These are phyloP conservation scores for Nerophis lumbriciformis DNA, from an alignment of 2,113 vertebrate genomes.

Conservation along the genomic window DNA sequence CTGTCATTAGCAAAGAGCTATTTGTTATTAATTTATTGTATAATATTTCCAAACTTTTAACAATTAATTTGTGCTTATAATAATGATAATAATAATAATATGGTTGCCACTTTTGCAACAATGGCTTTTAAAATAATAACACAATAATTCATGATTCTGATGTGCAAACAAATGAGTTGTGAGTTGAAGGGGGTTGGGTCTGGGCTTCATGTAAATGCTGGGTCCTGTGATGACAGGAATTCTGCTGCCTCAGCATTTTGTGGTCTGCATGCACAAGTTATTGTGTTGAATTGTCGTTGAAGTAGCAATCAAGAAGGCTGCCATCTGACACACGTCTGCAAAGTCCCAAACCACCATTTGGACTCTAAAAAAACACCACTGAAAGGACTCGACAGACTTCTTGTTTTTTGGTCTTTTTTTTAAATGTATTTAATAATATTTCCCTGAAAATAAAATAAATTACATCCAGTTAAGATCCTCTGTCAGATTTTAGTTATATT, in stretches of 20 bases:
- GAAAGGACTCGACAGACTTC: neutral
- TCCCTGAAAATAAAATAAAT: too few species aligned
- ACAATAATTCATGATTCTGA: too few species aligned
- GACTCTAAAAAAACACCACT: conserved; percentile 23
- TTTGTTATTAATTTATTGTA: neutral
- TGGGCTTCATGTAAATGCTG: conserved; percentile 48
- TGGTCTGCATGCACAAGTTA: conserved; percentile 51
- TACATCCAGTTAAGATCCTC: too few species aligned
- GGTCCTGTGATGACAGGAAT: conserved; percentile 61
- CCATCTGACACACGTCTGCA: neutral
- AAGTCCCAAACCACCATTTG: neutral
- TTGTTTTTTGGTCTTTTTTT: too few species aligned
- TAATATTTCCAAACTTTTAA: neutral
- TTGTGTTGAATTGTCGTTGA: conserved; percentile 51
- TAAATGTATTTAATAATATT: too few species aligned
- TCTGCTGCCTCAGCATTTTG: conserved; percentile 40
- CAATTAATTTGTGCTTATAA: too few species aligned
- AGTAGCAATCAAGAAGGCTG: conserved; percentile 51
- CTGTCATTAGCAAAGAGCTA: neutral
- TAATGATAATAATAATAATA: too few species aligned
- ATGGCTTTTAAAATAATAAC: too few species aligned
- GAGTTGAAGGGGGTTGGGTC: neutral
- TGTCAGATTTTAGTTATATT: too few species aligned
- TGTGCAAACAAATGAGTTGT: too few species aligned
- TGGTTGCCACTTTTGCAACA: too few species aligned